A percentile compares a stretch with the other conserved stretches of the same genome.
Conservation (phyloP, 2,113 vertebrate genomes). For the Python bivittatus region DNA sequence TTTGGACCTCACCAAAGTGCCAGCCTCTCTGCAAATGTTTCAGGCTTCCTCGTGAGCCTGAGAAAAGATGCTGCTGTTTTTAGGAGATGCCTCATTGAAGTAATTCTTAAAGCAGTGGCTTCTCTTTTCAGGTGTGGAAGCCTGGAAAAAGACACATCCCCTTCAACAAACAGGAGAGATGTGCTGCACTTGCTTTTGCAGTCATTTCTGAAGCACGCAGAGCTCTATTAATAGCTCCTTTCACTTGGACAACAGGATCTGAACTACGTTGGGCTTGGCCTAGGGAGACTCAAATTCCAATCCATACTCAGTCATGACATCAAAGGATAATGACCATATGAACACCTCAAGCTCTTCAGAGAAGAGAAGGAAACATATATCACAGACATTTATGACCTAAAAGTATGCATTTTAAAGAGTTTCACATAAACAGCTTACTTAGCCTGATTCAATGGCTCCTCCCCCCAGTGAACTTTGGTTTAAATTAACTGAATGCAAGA, state of each 20-base stretch:
- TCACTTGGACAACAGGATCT: neutral
- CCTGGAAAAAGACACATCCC: neutral
- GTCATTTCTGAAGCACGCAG: neutral
- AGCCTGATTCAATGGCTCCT: neutral
- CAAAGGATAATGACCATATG: neutral
- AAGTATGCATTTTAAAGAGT: neutral
- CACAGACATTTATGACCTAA: neutral
- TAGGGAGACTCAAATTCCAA: neutral
- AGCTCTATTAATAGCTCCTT: neutral
- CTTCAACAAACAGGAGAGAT: neutral
- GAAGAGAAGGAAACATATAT: neutral
- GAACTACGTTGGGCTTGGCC: neutral
- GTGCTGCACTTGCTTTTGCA: neutral
- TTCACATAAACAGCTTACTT: neutral
- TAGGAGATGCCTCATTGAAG: neutral
- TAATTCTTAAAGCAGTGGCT: neutral
- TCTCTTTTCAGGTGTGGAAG: neutral
- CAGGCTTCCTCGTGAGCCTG: neutral
- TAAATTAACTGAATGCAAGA: neutral
- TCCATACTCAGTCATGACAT: neutral
- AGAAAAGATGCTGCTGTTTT: neutral
- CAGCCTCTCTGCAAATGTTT: neutral
- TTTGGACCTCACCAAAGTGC: neutral
- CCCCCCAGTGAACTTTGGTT: neutral
- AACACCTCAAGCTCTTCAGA: neutral